Percentiles rank a stretch among this genome's conserved stretches.
Conservation (phyloP, 2,113 vertebrate genomes). For the Amphilophus citrinellus region DNA sequence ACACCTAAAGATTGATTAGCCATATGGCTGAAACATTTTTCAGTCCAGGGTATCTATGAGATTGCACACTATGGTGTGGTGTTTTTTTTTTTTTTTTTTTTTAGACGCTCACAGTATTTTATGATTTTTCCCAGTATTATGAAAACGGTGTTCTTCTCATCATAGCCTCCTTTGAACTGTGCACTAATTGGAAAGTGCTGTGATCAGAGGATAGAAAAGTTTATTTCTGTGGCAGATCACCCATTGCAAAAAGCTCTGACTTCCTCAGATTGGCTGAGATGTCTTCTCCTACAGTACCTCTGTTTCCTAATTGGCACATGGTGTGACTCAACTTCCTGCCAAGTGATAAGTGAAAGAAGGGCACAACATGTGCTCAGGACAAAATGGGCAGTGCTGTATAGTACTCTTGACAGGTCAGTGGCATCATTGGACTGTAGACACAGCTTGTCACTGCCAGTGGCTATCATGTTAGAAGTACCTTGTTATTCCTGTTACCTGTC, state of each 20-base stretch:
- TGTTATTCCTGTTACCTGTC: conserved; percentile 63
- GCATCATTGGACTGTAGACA: conserved; percentile 41
- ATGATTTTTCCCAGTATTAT: neutral
- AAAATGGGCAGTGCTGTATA: conserved; percentile 56
- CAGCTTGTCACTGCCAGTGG: conserved; percentile 60
- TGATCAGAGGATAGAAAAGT: conserved; percentile 44
- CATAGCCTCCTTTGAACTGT: conserved; percentile 36
- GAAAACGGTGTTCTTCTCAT: conserved; percentile 16
- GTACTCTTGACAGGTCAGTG: conserved; percentile 67
- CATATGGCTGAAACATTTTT: conserved; percentile 51
- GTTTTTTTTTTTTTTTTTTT: conserved; percentile 13
- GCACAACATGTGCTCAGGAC: conserved; percentile 62
- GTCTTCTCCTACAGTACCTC: conserved; percentile 60
- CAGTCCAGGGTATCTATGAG: neutral
- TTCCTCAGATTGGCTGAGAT: conserved; percentile 55
- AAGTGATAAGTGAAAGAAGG: conserved; percentile 68
- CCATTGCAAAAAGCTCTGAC: conserved; percentile 45
- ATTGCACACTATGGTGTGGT: neutral
- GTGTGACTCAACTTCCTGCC: conserved; percentile 68
- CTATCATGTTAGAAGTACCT: conserved; percentile 71
- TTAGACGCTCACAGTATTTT: conserved; percentile 15
- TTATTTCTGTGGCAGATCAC: conserved; percentile 51
- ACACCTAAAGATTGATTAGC: conserved; percentile 55
- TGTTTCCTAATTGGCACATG: conserved; percentile 77
- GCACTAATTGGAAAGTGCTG: conserved; percentile 37